phyloP scores from a whole-genome alignment of 2,113 vertebrate genomes.

The Elephantulus edwardii region DNA sequence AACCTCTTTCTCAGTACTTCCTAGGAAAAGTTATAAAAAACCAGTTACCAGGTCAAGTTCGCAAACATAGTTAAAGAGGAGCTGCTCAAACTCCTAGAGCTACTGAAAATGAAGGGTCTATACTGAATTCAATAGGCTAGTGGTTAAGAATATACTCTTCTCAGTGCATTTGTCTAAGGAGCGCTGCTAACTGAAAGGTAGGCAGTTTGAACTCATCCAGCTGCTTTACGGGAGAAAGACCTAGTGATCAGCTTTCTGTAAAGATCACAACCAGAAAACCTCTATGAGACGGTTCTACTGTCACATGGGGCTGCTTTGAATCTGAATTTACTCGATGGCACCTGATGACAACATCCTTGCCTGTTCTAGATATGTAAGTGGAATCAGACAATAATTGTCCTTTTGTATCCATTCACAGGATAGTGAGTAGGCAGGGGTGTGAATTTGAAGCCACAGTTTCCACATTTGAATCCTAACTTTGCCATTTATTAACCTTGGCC shows the following conservation, averaged over 20 bases:
- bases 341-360: background rate
- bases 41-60: slow-evolving; percentile 30
- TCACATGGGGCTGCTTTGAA: background rate
- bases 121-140: background rate
- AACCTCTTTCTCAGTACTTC: slow-evolving; percentile 51
- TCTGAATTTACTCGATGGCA: background rate
- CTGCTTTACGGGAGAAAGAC: background rate
- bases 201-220: background rate
- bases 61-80: background rate
- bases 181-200: background rate
- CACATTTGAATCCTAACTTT: slow-evolving; percentile 6
- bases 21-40: slow-evolving; percentile 49
- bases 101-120: background rate
- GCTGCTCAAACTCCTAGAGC: background rate
- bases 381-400: background rate
- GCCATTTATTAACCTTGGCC: background rate
- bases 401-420: background rate
- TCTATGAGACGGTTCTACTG: background rate
- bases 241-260: no score
- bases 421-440: slow-evolving; percentile 29
- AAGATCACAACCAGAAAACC: no score
- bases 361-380: background rate
- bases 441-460: background rate
- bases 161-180: background rate
- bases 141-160: background rate